These are phyloP conservation scores for Gadopsis bispinosus DNA, from an alignment of 2,797 vertebrate species.

Conservation along the genomic window DNA sequence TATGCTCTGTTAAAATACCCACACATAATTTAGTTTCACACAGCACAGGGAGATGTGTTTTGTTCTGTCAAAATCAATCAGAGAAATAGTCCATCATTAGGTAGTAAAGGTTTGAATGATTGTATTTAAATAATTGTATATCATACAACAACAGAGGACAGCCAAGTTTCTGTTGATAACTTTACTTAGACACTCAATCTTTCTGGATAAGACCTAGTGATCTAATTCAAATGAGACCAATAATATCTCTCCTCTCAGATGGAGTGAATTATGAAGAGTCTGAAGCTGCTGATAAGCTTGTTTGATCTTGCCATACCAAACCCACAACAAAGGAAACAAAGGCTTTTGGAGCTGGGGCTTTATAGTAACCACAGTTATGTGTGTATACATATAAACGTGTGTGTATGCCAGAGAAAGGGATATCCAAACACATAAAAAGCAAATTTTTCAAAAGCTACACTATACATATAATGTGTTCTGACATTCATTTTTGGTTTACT, in stretches of 20 bases:
- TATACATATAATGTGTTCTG: neutral
- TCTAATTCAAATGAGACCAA: constrained; percentile 51
- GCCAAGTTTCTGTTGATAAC: constrained; percentile 45
- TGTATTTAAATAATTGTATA: constrained; percentile 48
- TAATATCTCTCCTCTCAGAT: constrained; percentile 56
- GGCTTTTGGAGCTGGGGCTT: constrained; percentile 49
- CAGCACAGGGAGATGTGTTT: constrained; percentile 33
- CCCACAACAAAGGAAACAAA: constrained; percentile 74
- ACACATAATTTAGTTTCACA: constrained; percentile 56
- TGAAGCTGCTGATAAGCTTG: constrained; percentile 65
- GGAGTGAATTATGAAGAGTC: constrained; percentile 63
- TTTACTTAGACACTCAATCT: constrained; percentile 35
- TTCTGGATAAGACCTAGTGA: constrained; percentile 35
- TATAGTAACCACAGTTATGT: constrained; percentile 54
- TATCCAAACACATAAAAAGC: neutral
- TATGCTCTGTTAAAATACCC: constrained; percentile 65
- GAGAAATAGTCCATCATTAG: constrained; percentile 23
- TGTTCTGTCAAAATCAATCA: constrained; percentile 42
- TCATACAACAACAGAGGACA: constrained; percentile 40
- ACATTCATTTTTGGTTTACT: neutral
- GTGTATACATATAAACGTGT: constrained; percentile 13
- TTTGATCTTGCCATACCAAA: constrained; percentile 69
- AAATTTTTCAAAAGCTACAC: constrained; percentile 4
- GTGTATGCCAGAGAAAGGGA: constrained; percentile 17
- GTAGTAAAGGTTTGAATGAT: constrained; percentile 23